These are phyloP conservation scores for Zootermopsis nevadensis DNA, from an alignment of 2,888 invertebrate species.

Conservation along the genomic window DNA sequence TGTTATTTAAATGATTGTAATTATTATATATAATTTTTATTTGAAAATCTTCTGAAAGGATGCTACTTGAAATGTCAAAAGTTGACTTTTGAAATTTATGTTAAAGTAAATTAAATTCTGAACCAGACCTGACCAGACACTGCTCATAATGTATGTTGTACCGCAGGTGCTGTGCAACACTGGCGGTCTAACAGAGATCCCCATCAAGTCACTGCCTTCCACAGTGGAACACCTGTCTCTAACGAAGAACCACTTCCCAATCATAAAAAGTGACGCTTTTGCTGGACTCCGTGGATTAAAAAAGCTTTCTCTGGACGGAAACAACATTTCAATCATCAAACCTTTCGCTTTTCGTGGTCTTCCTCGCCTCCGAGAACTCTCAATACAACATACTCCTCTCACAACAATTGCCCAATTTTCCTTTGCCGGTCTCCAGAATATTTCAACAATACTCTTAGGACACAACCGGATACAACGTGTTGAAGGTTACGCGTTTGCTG, in stretches of 20 bases:
- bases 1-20: too few relatives aligned
- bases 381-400: slow-evolving; percentile 88
- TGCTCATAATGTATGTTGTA: neutral
- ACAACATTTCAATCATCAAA: slow-evolving; percentile 85
- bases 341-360: slow-evolving; percentile 87
- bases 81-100: too few relatives aligned
- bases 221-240: slow-evolving; percentile 87
- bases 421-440: slow-evolving; percentile 85
- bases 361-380: slow-evolving; percentile 79
- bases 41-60: too few relatives aligned
- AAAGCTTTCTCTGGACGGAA: slow-evolving; percentile 86
- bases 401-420: slow-evolving; percentile 84
- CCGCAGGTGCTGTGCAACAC: slow-evolving; percentile 88
- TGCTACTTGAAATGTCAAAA: too few relatives aligned
- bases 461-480: slow-evolving; percentile 77
- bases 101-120: too few relatives aligned
- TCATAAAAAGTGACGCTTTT: slow-evolving; percentile 86
- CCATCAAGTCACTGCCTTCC: slow-evolving; percentile 77
- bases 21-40: too few relatives aligned
- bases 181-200: slow-evolving; percentile 83
- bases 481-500: slow-evolving; percentile 84
- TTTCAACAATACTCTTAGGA: slow-evolving; percentile 76
- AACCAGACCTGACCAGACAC: too few relatives aligned
- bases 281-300: slow-evolving; percentile 82
- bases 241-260: slow-evolving; percentile 85